Conservation (phyloP, 2,888 invertebrate genomes). For the Pachymerium ferrugineum region DNA sequence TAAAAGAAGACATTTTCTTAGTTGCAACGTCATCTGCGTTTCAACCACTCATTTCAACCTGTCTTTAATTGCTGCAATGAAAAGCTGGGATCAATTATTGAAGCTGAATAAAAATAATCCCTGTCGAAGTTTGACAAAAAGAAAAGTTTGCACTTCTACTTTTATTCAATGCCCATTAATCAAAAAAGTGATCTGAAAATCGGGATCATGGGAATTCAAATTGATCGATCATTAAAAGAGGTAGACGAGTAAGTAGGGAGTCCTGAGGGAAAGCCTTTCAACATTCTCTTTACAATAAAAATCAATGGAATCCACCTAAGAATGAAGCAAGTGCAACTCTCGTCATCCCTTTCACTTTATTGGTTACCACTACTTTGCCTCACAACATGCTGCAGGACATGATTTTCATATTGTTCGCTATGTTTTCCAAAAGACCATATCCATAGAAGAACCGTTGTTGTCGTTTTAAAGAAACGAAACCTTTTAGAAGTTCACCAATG, state of each 20-base stretch:
- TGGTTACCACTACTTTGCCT: neutral
- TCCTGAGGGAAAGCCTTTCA: constrained; percentile 8
- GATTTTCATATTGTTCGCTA: neutral
- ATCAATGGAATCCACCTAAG: neutral
- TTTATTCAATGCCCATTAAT: too few species aligned
- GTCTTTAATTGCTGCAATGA: neutral
- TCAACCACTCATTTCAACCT: neutral
- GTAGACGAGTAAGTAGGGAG: neutral
- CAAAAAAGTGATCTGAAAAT: neutral
- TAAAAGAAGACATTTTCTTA: neutral
- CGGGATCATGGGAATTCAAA: neutral
- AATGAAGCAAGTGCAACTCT: neutral
- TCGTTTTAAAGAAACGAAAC: too few species aligned
- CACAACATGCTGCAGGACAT: neutral
- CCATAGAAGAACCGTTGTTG: neutral
- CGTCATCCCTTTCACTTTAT: neutral
- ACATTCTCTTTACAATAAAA: neutral
- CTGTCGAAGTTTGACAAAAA: neutral
- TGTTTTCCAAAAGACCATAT: neutral
- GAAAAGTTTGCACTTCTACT: neutral
- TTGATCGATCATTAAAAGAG: neutral
- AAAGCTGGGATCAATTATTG: too few species aligned
- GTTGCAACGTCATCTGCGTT: neutral
- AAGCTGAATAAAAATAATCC: neutral
- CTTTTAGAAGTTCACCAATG: too few species aligned